Percentiles rank a stretch among this genome's conserved stretches.
These are phyloP conservation scores for Empidonax traillii DNA, from an alignment of 2,113 vertebrate genomes.

Conservation along the genomic window DNA sequence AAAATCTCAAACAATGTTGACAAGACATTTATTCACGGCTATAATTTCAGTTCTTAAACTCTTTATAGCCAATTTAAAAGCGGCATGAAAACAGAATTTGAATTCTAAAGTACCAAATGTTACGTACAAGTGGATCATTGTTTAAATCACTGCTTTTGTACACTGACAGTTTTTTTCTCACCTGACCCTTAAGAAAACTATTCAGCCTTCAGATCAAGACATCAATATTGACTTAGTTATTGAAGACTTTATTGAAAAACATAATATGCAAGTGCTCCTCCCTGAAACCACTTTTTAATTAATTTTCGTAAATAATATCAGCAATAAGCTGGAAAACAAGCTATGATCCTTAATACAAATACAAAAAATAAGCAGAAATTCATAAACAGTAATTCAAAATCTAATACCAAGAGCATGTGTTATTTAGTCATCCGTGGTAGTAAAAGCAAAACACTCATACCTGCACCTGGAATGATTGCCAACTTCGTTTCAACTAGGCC, in stretches of 20 bases:
- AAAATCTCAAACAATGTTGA: neutral
- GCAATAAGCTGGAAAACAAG: neutral
- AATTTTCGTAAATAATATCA: neutral
- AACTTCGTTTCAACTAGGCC: constrained; percentile 95
- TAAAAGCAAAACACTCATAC: constrained; percentile 71
- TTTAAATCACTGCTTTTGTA: neutral
- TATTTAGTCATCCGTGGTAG: neutral
- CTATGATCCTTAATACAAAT: neutral
- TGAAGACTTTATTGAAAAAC: neutral
- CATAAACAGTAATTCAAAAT: neutral
- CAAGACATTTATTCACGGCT: neutral
- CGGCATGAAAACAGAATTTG: neutral
- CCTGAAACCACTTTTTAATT: neutral
- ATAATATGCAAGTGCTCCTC: neutral
- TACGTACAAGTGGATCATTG: neutral
- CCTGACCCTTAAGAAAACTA: neutral
- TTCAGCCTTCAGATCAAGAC: neutral
- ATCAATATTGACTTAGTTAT: neutral
- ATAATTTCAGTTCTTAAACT: neutral
- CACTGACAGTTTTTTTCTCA: neutral
- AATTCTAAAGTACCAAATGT: neutral
- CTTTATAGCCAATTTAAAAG: neutral
- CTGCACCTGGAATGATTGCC: constrained; percentile 94
- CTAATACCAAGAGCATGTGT: neutral
- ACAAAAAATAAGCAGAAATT: neutral